These are phyloP conservation scores for Leptobrachium ailaonicum DNA, from an alignment of 2,113 vertebrate genomes.

Conservation along the genomic window DNA sequence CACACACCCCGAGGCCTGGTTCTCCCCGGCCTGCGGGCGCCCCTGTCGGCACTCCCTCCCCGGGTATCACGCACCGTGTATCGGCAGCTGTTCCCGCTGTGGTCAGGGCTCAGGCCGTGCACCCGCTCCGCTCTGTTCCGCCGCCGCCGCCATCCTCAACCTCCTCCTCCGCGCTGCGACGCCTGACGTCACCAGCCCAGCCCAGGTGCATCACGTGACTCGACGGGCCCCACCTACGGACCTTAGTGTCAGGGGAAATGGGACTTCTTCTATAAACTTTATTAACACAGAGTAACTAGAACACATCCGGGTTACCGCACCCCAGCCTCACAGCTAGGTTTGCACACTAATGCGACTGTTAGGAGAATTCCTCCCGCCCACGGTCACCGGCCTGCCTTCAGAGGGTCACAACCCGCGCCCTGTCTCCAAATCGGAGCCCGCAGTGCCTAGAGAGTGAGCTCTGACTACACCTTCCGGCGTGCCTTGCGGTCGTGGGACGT, in stretches of 20 bases:
- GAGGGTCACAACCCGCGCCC: too few relatives aligned
- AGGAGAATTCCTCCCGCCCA: too few relatives aligned
- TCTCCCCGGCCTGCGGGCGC: too few relatives aligned
- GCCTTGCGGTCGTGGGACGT: neutral
- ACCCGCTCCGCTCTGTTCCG: constrained; percentile 19
- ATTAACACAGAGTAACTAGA: neutral
- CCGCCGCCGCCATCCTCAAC: constrained; percentile 48
- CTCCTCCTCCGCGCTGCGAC: constrained; percentile 53
- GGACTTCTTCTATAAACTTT: neutral
- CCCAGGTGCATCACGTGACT: constrained; percentile 56
- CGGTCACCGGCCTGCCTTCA: too few relatives aligned
- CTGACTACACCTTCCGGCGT: neutral
- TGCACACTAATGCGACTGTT: too few relatives aligned
- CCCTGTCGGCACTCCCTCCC: constrained; percentile 5
- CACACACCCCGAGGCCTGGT: too few relatives aligned
- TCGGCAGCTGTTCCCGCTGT: neutral
- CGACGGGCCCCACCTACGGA: constrained; percentile 30
- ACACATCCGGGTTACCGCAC: too few relatives aligned
- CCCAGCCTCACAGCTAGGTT: too few relatives aligned
- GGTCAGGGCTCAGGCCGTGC: constrained; percentile 12
- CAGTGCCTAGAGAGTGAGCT: too few relatives aligned
- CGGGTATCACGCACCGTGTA: constrained; percentile 4
- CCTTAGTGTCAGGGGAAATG: neutral
- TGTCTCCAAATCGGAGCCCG: too few relatives aligned
- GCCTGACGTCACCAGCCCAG: constrained; percentile 26